Conservation (phyloP, 1,140 invertebrate genomes). For the Steinernema feltiae region DNA sequence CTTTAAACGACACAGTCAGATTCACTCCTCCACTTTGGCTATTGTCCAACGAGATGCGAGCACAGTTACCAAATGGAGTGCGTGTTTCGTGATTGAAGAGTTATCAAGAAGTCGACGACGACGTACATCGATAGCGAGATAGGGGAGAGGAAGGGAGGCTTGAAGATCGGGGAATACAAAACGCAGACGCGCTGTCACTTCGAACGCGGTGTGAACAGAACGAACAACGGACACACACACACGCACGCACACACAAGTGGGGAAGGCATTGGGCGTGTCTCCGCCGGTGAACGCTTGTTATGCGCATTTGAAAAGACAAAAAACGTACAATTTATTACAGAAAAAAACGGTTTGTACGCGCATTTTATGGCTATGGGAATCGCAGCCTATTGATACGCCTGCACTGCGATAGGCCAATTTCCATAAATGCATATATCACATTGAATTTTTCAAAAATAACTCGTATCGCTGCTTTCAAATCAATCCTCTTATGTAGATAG, state of each 20-base stretch:
- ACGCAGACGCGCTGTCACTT: background rate
- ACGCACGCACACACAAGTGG: background rate
- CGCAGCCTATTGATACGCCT: too few relatives aligned
- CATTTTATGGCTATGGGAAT: too few relatives aligned
- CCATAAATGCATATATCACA: too few relatives aligned
- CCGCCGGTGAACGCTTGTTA: background rate
- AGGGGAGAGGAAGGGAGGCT: background rate
- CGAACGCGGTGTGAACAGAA: background rate
- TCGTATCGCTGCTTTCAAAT: too few relatives aligned
- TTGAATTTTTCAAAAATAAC: too few relatives aligned
- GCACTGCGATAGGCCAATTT: too few relatives aligned
- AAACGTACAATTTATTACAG: too few relatives aligned
- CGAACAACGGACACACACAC: background rate
- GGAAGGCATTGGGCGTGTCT: background rate
- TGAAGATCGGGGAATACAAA: background rate
- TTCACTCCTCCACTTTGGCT: slow-evolving; percentile 5
- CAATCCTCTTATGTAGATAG: too few relatives aligned
- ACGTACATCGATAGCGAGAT: background rate
- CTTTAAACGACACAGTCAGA: background rate
- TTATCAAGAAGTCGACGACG: too few relatives aligned
- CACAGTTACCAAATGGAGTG: background rate
- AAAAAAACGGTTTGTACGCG: too few relatives aligned
- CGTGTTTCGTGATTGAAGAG: too few relatives aligned
- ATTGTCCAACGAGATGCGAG: background rate
- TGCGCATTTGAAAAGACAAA: background rate